These are phyloP conservation scores for Pristis pectinata DNA, from an alignment of 2,797 vertebrate genomes.

Conservation along the genomic window DNA sequence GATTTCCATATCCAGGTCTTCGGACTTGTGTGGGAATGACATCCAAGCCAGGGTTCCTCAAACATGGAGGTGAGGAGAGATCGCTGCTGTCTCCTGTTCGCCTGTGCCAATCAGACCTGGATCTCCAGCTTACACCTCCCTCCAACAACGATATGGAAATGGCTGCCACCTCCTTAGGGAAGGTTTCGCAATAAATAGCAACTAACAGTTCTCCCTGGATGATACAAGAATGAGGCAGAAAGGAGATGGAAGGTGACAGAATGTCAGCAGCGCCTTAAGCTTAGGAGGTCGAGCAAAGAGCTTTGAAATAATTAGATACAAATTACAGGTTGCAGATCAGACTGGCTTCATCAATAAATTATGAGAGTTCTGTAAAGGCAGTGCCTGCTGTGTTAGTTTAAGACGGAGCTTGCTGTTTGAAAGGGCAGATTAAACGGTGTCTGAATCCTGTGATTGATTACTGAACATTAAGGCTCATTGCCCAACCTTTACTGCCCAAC, in stretches of 20 bases:
- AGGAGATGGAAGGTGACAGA: not conserved
- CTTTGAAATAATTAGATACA: constrained; percentile 25
- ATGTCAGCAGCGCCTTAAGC: not conserved
- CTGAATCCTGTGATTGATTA: not conserved
- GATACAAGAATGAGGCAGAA: not conserved
- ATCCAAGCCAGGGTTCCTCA: no score
- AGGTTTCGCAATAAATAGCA: not conserved
- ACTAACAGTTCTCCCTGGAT: not conserved
- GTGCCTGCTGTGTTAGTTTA: not conserved
- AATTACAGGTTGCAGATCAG: not conserved
- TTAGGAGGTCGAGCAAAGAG: not conserved
- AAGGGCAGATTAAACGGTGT: not conserved
- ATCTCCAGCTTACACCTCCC: not conserved
- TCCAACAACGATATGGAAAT: not conserved
- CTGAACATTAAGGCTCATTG: no score
- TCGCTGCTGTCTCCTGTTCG: no score
- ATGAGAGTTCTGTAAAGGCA: not conserved
- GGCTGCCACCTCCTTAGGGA: not conserved
- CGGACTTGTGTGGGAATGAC: no score
- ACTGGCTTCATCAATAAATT: not conserved
- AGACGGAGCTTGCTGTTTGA: not conserved
- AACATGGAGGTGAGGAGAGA: no score
- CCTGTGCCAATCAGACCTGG: no score
- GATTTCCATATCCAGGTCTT: no score
- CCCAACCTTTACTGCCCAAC: not conserved